Evolutionary conservation across 2,888 invertebrate species (phyloP), one percentile per base, ranked within the genome.

Genomic region (Panzeria rudis): DNA sequence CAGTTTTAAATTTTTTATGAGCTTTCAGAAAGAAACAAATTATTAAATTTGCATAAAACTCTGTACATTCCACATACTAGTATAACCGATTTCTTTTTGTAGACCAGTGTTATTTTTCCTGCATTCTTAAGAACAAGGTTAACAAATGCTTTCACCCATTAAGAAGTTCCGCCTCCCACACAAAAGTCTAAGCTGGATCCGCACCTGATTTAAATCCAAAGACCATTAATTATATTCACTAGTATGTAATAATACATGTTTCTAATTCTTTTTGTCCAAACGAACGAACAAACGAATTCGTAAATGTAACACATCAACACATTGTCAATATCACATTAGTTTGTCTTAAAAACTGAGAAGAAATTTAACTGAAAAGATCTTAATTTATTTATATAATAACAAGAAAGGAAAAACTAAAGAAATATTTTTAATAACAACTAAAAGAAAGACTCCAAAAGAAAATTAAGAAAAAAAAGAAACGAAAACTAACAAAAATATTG

Each of bases 261-360:
- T 35, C 17, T 25, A 50, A 35, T n/a, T 47, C 47, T 56, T 44
- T 32, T 25, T 41, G 41, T 59, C 9, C 15, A 50, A 38, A 71
- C 23, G 52, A 38, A 71, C 23, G 52, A 66, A 13, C 44, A 32
- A 56, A 29, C 38, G 35, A 56, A 66, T 50, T 23, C 13, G 47
- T 77, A 61, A 61, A 77, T 73, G 50, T 68, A 72, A 77, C 72
- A 59, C 72, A 78, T 83, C 83, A 79, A 56, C 79, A 79, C 69
- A 50, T 75, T 83, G 68, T 73, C 61, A 78, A 73, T 69, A 83
- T 61, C 54, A 20, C 17, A 1, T 68, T 44, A 6, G 25, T 17
- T 54, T 54, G 52, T 41, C 29, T 52, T 59, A 25, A 56, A n/a
- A 38, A 38, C 44, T 13, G 15, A 32, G 59, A 68, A 38, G 17